Percentiles rank a stretch among this genome's conserved stretches.
These are phyloP conservation scores for Drosophila affinis DNA, from an alignment of 2,888 invertebrate genomes.

Conservation along the genomic window DNA sequence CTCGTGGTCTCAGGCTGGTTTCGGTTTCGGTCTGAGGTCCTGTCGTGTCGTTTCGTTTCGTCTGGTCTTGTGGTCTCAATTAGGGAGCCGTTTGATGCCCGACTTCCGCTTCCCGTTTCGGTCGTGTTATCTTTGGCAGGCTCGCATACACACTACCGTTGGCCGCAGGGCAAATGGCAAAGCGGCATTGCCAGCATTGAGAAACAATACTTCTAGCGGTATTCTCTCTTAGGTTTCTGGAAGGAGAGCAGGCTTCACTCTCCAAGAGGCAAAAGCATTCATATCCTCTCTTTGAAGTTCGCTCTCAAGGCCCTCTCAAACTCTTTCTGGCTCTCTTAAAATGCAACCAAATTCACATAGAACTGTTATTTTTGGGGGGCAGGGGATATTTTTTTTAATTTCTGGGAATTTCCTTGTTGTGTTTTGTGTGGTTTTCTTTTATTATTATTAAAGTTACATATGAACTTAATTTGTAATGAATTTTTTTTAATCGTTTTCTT, in stretches of 20 bases:
- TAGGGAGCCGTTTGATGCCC: constrained; percentile 41
- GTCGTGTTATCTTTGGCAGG: constrained; percentile 56
- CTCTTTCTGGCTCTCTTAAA: neutral
- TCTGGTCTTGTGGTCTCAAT: constrained; percentile 44
- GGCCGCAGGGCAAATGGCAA: constrained; percentile 19
- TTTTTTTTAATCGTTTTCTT: constrained; percentile 42
- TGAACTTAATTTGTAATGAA: constrained; percentile 76
- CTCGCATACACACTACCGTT: constrained; percentile 47
- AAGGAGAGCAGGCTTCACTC: neutral
- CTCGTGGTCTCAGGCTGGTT: neutral
- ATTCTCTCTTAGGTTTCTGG: constrained; percentile 38
- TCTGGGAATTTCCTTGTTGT: constrained; percentile 18
- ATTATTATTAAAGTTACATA: constrained; percentile 78
- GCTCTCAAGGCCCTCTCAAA: constrained; percentile 37
- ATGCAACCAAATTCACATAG: constrained; percentile 16
- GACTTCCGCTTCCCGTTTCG: constrained; percentile 43
- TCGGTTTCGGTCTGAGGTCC: neutral
- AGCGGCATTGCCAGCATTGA: constrained; percentile 39
- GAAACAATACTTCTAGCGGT: neutral
- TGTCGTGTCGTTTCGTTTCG: constrained; percentile 12
- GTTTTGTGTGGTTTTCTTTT: constrained; percentile 58
- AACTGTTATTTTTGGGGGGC: constrained; percentile 34
- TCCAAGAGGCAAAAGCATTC: too few relatives aligned
- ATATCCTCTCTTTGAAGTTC: neutral
- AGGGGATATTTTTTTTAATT: neutral